Conservation (phyloP, 2,888 invertebrate genomes). For the Agrotis segetum region DNA sequence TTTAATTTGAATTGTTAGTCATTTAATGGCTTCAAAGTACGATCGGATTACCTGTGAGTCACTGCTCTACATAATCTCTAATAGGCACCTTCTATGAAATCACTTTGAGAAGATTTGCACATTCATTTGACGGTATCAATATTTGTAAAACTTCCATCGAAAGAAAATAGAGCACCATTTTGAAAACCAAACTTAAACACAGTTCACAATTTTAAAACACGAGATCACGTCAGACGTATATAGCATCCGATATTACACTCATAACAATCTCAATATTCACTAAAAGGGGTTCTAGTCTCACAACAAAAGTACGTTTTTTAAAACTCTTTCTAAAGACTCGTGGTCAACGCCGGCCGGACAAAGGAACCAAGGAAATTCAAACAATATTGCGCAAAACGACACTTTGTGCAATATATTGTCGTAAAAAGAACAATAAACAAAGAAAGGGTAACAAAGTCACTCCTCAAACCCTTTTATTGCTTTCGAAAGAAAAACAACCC, state of each 20-base stretch:
- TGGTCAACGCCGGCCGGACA: constrained; percentile 62
- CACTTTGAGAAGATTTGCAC: not conserved
- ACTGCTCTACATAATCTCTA: not conserved
- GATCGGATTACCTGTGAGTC: not conserved
- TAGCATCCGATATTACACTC: constrained; percentile 48
- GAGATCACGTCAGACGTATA: constrained; percentile 42
- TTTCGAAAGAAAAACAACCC: constrained; percentile 87
- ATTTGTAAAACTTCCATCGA: not conserved
- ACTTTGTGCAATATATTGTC: constrained; percentile 83
- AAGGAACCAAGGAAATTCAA: constrained; percentile 66
- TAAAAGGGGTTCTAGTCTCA: constrained; percentile 44
- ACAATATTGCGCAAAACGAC: constrained; percentile 78
- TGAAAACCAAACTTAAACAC: constrained; percentile 12
- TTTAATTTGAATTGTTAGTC: too few relatives aligned
- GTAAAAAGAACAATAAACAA: constrained; percentile 79
- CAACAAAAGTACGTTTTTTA: constrained; percentile 42
- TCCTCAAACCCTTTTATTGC: constrained; percentile 86
- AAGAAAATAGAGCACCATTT: not conserved
- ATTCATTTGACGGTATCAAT: not conserved
- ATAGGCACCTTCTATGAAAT: not conserved
- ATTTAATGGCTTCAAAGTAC: too few relatives aligned
- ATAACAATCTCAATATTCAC: constrained; percentile 38
- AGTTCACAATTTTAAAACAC: constrained; percentile 37
- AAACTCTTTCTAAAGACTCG: constrained; percentile 32
- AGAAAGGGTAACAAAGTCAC: constrained; percentile 85